Conservation (phyloP, 1,140 invertebrate species). For the Tachypleus tridentatus region DNA sequence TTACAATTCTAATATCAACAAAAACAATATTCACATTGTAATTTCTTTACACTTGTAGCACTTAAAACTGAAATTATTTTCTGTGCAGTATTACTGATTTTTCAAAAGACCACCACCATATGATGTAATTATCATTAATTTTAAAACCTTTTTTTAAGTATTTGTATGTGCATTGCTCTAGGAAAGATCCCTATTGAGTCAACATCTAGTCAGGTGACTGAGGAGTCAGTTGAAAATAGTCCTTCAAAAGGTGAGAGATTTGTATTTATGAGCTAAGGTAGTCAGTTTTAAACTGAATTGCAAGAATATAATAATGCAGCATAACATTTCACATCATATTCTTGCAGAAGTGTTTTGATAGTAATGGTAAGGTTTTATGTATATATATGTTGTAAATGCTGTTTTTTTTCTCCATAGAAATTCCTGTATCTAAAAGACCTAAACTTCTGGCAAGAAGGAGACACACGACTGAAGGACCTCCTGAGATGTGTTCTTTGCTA, state of each 20-base stretch:
- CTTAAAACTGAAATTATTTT: no score
- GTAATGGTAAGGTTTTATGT: no score
- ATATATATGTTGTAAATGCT: neutral
- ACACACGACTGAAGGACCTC: slow-evolving; percentile 18
- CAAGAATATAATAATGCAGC: no score
- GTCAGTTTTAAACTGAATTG: no score
- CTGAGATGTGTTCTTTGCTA: slow-evolving; percentile 20
- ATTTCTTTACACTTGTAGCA: no score
- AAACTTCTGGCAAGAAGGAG: slow-evolving; percentile 21
- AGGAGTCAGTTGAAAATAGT: slow-evolving; percentile 14
- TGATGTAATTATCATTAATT: neutral
- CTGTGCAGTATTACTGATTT: no score
- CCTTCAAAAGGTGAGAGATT: slow-evolving; percentile 15
- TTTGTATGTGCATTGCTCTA: neutral
- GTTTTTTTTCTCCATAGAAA: slow-evolving; percentile 12
- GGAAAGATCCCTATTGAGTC: slow-evolving; percentile 15
- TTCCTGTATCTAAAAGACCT: slow-evolving; percentile 18
- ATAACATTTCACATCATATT: no score
- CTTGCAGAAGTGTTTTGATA: no score
- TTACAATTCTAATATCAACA: no score
- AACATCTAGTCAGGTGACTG: neutral
- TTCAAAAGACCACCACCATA: no score
- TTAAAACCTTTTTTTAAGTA: neutral
- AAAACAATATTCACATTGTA: no score
- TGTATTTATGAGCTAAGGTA: no score